These are phyloP conservation scores for Limnephilus marmoratus DNA, from an alignment of 2,888 invertebrate species.

Conservation along the genomic window DNA sequence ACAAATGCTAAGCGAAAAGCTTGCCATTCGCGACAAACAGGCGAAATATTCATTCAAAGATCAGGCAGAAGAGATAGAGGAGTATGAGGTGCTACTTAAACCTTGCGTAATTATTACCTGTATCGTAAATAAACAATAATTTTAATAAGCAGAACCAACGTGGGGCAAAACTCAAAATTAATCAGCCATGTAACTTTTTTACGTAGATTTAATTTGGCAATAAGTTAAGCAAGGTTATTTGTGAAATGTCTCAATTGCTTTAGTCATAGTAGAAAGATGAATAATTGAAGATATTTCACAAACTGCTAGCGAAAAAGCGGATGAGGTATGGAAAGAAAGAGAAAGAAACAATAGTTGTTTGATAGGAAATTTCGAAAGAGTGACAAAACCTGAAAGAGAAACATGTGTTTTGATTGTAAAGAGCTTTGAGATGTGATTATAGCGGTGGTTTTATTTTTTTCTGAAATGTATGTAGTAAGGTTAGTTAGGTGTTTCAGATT, in stretches of 20 bases:
- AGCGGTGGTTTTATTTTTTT: background rate
- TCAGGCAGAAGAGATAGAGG: constrained; percentile 35
- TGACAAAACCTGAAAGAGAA: constrained; percentile 44
- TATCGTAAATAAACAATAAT: background rate
- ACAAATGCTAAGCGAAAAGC: constrained; percentile 46
- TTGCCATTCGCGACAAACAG: constrained; percentile 44
- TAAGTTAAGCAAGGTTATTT: constrained; percentile 27
- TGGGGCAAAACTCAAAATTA: background rate
- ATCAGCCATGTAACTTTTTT: background rate
- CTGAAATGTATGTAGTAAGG: background rate
- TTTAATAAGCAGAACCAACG: background rate
- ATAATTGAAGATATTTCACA: constrained; percentile 18
- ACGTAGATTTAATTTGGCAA: background rate
- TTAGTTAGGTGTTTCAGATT: background rate
- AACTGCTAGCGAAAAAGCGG: constrained; percentile 28
- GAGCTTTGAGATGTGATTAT: background rate
- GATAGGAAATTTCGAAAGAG: constrained; percentile 27
- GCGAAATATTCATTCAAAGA: constrained; percentile 41
- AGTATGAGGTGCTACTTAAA: constrained; percentile 4
- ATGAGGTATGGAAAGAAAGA: constrained; percentile 50
- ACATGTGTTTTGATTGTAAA: constrained; percentile 11
- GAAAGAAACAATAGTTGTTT: background rate
- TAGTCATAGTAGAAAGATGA: background rate
- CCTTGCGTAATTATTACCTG: constrained; percentile 17
- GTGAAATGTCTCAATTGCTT: constrained; percentile 24